phyloP scores from a whole-genome alignment of 1,140 invertebrate species.

The Sarcophaga peregrina region DNA sequence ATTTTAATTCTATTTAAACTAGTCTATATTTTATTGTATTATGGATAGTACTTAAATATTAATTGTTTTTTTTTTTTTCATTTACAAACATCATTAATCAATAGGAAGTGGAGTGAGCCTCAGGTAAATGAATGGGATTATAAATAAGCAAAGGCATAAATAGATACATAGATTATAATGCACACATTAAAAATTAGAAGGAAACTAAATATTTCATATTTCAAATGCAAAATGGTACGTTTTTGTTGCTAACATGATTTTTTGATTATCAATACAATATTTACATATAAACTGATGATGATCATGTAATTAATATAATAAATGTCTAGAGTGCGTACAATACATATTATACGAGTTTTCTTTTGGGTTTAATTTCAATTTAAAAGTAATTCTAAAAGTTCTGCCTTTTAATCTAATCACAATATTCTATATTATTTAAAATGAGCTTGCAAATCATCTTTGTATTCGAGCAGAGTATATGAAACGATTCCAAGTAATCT shows the following conservation, averaged over 20 bases:
- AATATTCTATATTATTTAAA: too few species aligned
- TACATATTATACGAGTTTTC: too few species aligned
- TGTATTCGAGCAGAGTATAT: not conserved
- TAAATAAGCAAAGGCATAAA: not conserved
- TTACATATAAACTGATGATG: too few species aligned
- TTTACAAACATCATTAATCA: not conserved
- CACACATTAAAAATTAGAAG: not conserved
- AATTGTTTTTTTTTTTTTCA: not conserved
- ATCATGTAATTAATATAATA: too few species aligned
- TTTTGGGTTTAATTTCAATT: too few species aligned
- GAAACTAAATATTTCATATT: not conserved
- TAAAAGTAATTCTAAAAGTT: too few species aligned
- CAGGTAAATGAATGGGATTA: not conserved
- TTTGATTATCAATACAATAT: not conserved
- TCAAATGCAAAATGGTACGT: constrained; percentile 16
- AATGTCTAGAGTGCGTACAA: too few species aligned
- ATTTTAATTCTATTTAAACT: not conserved
- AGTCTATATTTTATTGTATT: not conserved
- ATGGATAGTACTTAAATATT: not conserved
- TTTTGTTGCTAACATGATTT: not conserved
- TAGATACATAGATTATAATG: not conserved
- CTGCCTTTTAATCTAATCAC: too few species aligned
- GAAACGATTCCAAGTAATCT: not conserved
- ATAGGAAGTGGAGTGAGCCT: not conserved
- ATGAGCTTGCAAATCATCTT: not conserved